Conservation (phyloP, 2,113 vertebrate genomes). For the Antigone vipio region DNA sequence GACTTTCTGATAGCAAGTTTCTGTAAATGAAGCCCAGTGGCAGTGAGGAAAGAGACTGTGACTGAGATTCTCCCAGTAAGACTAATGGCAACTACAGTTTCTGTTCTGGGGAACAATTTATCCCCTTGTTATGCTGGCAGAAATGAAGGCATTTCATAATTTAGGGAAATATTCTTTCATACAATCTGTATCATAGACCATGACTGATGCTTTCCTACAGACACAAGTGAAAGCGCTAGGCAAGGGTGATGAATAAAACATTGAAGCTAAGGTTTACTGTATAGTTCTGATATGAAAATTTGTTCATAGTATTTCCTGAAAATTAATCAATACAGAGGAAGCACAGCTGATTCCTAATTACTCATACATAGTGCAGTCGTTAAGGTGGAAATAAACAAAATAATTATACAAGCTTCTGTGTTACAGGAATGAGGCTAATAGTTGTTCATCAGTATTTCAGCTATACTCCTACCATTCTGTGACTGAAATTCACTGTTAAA, state of each 20-base stretch:
- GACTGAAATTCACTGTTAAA: background rate
- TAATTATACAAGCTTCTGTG: background rate
- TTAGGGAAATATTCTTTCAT: background rate
- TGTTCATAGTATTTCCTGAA: background rate
- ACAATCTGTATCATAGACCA: background rate
- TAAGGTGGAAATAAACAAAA: background rate
- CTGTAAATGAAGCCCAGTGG: background rate
- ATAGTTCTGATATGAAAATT: background rate
- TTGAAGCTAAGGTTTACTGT: background rate
- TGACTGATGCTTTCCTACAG: background rate
- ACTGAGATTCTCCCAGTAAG: background rate
- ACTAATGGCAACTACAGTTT: background rate
- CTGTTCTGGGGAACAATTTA: background rate
- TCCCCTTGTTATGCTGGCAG: background rate
- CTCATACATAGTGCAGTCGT: background rate
- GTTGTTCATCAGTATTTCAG: background rate
- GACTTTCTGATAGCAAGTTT: background rate
- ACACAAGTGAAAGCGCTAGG: background rate
- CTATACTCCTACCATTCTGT: background rate
- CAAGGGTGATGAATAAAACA: background rate
- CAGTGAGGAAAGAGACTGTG: background rate
- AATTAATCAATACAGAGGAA: background rate
- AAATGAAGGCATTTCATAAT: background rate
- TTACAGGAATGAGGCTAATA: background rate
- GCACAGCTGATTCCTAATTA: background rate